Evolutionary conservation across 2,888 invertebrate genomes (phyloP), one percentile per base, ranked within the genome.

Genomic region (Phytoseiulus persimilis): DNA sequence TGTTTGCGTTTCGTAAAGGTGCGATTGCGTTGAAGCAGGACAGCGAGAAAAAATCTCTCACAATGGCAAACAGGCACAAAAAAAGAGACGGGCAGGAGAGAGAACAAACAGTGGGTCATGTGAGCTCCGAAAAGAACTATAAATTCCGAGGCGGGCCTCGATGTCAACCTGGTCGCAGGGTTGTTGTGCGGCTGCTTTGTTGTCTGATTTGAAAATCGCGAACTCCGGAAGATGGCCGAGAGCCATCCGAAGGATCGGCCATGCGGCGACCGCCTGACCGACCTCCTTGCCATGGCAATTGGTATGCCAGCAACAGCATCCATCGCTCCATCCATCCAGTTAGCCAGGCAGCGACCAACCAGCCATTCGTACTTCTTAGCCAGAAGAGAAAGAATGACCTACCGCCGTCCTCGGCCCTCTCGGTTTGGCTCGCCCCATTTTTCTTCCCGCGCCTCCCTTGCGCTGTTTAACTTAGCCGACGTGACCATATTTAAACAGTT

Each of bases 401-500:
- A 6, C 65, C 65, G 65, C 65, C 65, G 5, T 28, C 18, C 18
- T 28, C 65, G 65, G 5, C 65, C 65, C 65, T 28, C 18, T 65
- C 18, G 14, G 9, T 23, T 65, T 23, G 5, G 9, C 28, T 65
- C 18, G 18, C 65, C 65, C 18, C 65, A 18, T 18, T 2, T 18
- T 18, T 65, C 18, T 65, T 65, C 18, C 18, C 65, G 9, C 28
- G 65, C 65, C 39, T 39, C 39, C 18, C 65, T 65, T 65, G 65
- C 32, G 33, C 87, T 87, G 87, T 87, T 87, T 87, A 87, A 87
- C 87, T 87, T 87, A n/a, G 87, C 45, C 87, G 87, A 87, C 87
- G 87, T 87, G 87, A 87, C 87, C 87, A 87, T 87, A 87, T 87
- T 87, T 87, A 87, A 87, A 45, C 87, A 87, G 87, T 87, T 39